phyloP scores from a whole-genome alignment of 2,113 vertebrate species.

The Calyptomena viridis region DNA sequence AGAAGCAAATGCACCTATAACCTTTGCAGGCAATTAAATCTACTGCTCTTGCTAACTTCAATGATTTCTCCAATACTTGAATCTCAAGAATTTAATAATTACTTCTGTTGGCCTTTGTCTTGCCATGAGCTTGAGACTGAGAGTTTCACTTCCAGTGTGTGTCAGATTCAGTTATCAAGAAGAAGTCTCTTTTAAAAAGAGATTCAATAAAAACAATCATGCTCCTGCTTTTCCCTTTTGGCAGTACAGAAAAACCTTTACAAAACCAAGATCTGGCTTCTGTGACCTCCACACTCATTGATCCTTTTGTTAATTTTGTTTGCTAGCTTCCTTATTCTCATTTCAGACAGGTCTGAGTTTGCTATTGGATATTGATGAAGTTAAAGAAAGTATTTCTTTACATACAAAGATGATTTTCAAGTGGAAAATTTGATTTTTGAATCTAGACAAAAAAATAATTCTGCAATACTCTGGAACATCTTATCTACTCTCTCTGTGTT shows the following conservation, averaged over 20 bases:
- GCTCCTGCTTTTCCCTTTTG: neutral
- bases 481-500: neutral
- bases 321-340: neutral
- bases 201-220: neutral
- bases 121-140: neutral
- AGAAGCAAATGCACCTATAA: neutral
- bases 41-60: neutral
- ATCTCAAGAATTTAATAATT: slow-evolving; percentile 41
- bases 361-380: neutral
- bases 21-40: slow-evolving; percentile 26
- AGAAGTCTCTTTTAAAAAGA: neutral
- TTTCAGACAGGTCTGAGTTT: neutral
- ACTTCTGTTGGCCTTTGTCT: slow-evolving; percentile 32
- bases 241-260: neutral
- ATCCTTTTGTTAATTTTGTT: neutral
- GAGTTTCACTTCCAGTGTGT: neutral
- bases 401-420: neutral
- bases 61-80: neutral
- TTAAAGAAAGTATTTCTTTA: neutral
- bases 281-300: neutral
- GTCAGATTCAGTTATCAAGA: neutral
- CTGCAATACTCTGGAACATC: neutral
- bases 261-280: neutral
- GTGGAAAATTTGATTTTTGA: neutral
- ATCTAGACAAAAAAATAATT: neutral